phyloP scores from a whole-genome alignment of 1,140 invertebrate species.

The Drosophila subpulchrella region DNA sequence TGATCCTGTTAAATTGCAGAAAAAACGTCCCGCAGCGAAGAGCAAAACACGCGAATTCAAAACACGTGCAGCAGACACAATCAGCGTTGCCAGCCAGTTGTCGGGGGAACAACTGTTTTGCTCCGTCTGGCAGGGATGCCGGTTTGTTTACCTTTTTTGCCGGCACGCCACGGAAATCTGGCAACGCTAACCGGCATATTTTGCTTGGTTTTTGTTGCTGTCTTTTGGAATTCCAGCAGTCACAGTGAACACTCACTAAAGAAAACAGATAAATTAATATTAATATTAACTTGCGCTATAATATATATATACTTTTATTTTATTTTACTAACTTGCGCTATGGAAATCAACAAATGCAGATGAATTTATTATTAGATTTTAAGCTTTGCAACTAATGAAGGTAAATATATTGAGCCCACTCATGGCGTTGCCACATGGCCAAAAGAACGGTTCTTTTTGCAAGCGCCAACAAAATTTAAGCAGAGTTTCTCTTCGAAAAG shows the following conservation, averaged over 20 bases:
- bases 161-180: constrained; percentile 11
- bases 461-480: neutral
- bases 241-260: neutral
- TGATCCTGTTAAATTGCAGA: constrained; percentile 13
- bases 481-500: too few relatives aligned
- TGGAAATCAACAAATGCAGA: too few relatives aligned
- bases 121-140: constrained; percentile 2
- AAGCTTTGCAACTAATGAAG: too few relatives aligned
- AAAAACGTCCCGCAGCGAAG: constrained; percentile 16
- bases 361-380: too few relatives aligned
- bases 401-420: too few relatives aligned
- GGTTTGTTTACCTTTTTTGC: constrained; percentile 55
- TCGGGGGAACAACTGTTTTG: neutral
- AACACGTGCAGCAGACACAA: constrained; percentile 64
- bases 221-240: neutral
- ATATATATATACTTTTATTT: neutral
- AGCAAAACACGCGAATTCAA: constrained; percentile 50
- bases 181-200: neutral
- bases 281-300: too few relatives aligned
- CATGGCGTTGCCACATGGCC: neutral
- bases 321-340: too few relatives aligned
- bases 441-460: constrained; percentile 9
- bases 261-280: neutral
- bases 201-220: constrained; percentile 10
- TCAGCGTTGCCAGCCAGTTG: constrained; percentile 14